Evolutionary conservation across 2,113 vertebrate genomes (phyloP), one percentile per base, ranked within the genome.

Genomic region (Gallinago media): DNA sequence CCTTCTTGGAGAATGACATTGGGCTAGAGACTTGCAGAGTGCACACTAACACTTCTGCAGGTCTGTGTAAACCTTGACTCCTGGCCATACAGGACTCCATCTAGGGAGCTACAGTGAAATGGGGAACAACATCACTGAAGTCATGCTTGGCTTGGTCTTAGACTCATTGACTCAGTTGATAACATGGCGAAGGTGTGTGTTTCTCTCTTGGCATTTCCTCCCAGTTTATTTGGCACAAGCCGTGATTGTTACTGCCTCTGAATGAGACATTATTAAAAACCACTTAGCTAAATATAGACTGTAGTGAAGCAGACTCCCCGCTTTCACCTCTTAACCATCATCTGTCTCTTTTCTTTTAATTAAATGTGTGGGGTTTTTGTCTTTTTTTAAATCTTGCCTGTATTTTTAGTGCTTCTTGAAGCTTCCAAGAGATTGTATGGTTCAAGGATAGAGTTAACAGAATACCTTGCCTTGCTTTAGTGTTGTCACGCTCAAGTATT

Each of bases 311-410:
- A 83, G 55, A 66, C 34, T 93, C 58, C 61, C 85, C 88, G 68
- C 66, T 97, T 95, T 59, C 38, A 58, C 79, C 81, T 94, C 59
- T 65, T 88, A 66, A 66, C 70, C 42, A 67, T 78, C 54, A 79
- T 36, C 71, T 58, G 38, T 54, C 94, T 82, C 91, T 85, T 79
- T 83, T 26, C 55, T 94, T 88, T 88, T 89, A 91, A 94, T 96
- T 91, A 88, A 70, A 88, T 75, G 54, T 46, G 12, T 1, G 0
- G 4, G 9, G 38, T 89, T 44, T 29, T 47, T 10, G 4, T 63
- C 11, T 40, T 2, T 82, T 61, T 78, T 65, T 26, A 31, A 65
- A 65, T 32, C 29, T 93, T 87, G 94, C 74, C 22, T 71, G 40
- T 11, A n/a, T 58, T 76, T 59, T 65, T 65, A 71, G 20, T 66